Conservation (phyloP, 2,113 vertebrate genomes). For the Nipponia nippon region DNA sequence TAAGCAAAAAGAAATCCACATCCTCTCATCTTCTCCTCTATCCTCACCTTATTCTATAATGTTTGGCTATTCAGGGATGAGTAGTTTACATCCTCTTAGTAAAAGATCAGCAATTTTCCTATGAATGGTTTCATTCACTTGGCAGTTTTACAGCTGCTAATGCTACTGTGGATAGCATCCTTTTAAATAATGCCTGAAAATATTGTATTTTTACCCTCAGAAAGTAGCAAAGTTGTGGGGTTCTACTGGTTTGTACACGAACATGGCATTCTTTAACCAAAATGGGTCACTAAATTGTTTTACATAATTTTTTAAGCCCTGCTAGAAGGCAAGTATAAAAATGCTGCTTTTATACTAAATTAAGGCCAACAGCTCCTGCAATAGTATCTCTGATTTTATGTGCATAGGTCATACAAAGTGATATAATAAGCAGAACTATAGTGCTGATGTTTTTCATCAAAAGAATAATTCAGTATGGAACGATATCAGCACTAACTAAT, state of each 20-base stretch:
- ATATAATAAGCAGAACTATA: not conserved
- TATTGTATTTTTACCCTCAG: not conserved
- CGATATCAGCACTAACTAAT: not conserved
- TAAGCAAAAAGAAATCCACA: not conserved
- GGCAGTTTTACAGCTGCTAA: not conserved
- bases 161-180: not conserved
- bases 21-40: not conserved
- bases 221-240: not conserved
- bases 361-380: not conserved
- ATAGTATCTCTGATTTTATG: not conserved
- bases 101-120: not conserved
- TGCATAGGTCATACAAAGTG: not conserved
- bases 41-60: not conserved
- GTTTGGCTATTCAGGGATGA: not conserved
- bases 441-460: not conserved
- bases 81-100: not conserved
- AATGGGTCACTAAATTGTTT: not conserved
- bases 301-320: not conserved
- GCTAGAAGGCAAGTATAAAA: not conserved
- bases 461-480: constrained; percentile 6
- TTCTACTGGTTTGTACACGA: not conserved
- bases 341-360: not conserved
- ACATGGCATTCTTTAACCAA: not conserved
- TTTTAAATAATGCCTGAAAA: not conserved
- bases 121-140: not conserved